Base-by-base conservation (phyloP, 2,113 vertebrate genomes). In the Scomber scombrus region DNA sequence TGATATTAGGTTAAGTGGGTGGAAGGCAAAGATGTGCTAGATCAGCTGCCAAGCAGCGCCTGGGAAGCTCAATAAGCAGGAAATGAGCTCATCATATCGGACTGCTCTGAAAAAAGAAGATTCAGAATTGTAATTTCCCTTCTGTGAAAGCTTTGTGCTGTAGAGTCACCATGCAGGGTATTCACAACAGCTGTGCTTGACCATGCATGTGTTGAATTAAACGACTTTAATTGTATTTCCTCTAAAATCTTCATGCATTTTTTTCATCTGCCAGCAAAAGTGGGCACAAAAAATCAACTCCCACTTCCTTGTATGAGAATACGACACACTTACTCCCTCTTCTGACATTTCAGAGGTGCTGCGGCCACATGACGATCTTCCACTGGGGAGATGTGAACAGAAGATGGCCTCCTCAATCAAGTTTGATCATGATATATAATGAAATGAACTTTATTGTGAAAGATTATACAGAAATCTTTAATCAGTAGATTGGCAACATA, bases 1-100 rank as follows among this genome's bases (percentile, higher is more conserved):
- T 84, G 58, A 75, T 87, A 89, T 89, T 89, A 85, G 72, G 65
- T 61, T 73, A 84, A 91, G 88, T 85, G 87, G 73, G 23, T 52
- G 51, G 78, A 71, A 82, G 71, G 78, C 55, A 71, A 67, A 51
- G 50, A 78, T 79, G 79, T 56, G 64, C 74, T 71, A 43, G 58
- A 66, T 85, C 80, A 80, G 72, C 75, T 82, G 84, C 84, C 75
- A 88, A 82, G 68, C 31, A 55, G 75, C 23, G 12, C 65, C 52
- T 60, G 26, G 71, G 56, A 73, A 70, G 69, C 66, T 78, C 80
- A 80, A 75, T 65, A 79, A 86, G 3, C 84, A 91, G 89, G 85
- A 91, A 91, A 89, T 88, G 80, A 86, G 70, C 71, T 87, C 80
- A 89, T 86, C 73, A 5, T 54, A 72, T 67, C 11, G 52, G 75